These are phyloP conservation scores for Aurelia sp. DNA, from an alignment of 30 jellyfish, hydroid and myxozoan genomes.

Conservation along the genomic window DNA sequence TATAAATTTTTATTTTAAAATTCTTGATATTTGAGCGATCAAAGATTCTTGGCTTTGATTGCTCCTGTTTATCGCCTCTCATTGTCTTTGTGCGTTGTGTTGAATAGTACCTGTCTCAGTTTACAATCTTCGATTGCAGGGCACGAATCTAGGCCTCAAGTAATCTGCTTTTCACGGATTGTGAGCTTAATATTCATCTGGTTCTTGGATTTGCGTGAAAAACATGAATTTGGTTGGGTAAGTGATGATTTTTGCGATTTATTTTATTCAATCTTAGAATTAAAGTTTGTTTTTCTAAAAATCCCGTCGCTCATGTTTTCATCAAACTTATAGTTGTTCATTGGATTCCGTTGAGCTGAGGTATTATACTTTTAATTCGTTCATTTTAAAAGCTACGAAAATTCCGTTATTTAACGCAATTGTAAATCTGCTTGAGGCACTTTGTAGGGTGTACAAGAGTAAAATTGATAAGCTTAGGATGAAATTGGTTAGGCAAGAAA, in stretches of 20 bases:
- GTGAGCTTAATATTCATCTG: not conserved
- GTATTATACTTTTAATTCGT: no score
- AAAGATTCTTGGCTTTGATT: not conserved
- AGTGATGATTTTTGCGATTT: not conserved
- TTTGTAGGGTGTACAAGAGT: no score
- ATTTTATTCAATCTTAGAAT: no score
- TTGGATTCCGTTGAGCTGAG: no score
- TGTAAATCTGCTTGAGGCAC: no score
- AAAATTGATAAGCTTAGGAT: no score
- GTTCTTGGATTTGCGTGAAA: not conserved
- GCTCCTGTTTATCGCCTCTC: not conserved
- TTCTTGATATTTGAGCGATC: not conserved
- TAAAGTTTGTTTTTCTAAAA: no score
- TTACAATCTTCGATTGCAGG: not conserved
- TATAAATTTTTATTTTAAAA: not conserved
- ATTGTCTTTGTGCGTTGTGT: conserved; percentile 27
- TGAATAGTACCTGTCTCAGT: conserved; percentile 33
- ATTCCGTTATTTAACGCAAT: no score
- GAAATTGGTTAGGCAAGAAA: no score
- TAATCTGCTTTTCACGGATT: not conserved
- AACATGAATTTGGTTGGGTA: conserved; percentile 1
- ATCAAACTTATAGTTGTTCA: not conserved
- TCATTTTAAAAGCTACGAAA: no score
- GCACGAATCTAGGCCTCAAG: not conserved
- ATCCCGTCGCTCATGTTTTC: not conserved